Conservation (phyloP, 2,888 invertebrate genomes). For the Cylindroiulus punctatus region DNA sequence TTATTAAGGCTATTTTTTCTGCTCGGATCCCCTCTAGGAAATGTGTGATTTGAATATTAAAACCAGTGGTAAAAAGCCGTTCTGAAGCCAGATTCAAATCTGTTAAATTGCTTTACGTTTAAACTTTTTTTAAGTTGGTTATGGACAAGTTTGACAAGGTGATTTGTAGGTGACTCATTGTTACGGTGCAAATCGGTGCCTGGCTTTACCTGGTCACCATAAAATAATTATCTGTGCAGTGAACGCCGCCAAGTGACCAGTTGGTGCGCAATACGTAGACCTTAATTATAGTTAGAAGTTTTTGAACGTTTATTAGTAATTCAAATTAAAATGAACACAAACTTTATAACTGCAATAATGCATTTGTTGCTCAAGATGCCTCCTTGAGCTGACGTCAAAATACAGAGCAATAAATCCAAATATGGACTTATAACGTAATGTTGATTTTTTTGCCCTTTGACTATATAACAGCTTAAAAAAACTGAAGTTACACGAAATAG, state of each 20-base stretch:
- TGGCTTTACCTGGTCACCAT: neutral
- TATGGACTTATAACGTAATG: too few species aligned
- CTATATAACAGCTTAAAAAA: too few species aligned
- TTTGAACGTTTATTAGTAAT: neutral
- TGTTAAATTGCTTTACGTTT: neutral
- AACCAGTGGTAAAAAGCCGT: neutral
- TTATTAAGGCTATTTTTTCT: neutral
- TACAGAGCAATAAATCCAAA: too few species aligned
- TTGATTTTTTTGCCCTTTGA: too few species aligned
- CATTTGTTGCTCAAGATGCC: too few species aligned
- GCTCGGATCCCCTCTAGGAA: neutral
- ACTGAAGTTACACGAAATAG: too few species aligned
- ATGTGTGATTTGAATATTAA: neutral
- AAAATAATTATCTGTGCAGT: neutral
- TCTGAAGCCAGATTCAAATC: neutral
- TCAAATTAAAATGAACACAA: neutral
- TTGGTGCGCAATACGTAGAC: too few species aligned
- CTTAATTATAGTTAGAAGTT: neutral
- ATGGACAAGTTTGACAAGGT: slow-evolving; percentile 14
- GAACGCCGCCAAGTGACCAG: too few species aligned
- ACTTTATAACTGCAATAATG: neutral
- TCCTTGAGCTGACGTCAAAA: neutral
- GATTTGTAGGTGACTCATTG: slow-evolving; percentile 12
- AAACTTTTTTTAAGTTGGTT: neutral
- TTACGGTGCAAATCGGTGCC: neutral